Conservation (phyloP, 2,797 vertebrate genomes). For the Periparus ater region DNA sequence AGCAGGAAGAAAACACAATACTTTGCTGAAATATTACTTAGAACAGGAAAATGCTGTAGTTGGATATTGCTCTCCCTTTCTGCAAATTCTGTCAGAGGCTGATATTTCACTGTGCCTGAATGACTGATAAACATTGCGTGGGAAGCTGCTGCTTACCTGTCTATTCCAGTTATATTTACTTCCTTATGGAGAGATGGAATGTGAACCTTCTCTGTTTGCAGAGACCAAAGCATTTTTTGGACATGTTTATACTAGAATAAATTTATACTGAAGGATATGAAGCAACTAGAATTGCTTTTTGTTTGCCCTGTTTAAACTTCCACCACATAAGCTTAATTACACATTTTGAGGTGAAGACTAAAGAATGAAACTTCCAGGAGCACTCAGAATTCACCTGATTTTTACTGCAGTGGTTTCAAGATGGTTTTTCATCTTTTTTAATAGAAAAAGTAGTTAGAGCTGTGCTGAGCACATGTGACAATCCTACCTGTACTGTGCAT, state of each 20-base stretch:
- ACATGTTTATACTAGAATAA: conserved; percentile 58
- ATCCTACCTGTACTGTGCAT: background rate
- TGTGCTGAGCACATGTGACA: background rate
- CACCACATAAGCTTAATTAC: background rate
- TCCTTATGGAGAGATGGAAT: conserved; percentile 54
- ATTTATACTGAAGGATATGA: background rate
- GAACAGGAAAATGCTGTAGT: background rate
- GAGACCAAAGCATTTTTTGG: conserved; percentile 51
- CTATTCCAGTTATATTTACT: conserved; percentile 38
- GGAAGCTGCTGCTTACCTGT: conserved; percentile 35
- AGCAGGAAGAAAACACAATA: background rate
- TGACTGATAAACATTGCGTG: background rate
- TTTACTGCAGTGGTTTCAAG: conserved; percentile 12
- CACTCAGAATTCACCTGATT: background rate
- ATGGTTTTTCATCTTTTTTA: background rate
- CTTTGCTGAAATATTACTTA: background rate
- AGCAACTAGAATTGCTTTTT: conserved; percentile 3
- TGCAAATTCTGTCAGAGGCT: background rate
- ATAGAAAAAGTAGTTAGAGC: background rate
- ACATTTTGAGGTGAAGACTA: background rate
- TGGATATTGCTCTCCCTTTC: background rate
- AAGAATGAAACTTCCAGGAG: background rate
- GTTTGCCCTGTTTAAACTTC: conserved; percentile 1
- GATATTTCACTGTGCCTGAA: background rate
- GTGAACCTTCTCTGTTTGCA: background rate